phyloP scores from a whole-genome alignment of 2,113 vertebrate species.

The Melanocharis versteri region DNA sequence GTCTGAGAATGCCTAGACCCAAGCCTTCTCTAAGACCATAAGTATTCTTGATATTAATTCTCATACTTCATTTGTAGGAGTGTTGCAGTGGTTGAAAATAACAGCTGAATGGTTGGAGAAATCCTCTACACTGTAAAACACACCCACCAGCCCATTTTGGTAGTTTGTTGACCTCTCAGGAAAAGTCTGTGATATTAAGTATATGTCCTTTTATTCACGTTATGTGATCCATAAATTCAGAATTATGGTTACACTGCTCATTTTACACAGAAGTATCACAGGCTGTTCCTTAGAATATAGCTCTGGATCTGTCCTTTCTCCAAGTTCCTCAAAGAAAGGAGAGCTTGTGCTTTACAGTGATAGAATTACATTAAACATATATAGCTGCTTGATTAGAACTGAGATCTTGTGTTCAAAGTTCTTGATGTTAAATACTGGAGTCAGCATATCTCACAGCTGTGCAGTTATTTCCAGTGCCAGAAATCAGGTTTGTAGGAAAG shows the following conservation, averaged over 20 bases:
- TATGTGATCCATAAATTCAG: neutral
- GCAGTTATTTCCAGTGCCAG: slow-evolving; percentile 24
- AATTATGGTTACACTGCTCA: neutral
- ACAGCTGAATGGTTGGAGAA: neutral
- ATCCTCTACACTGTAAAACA: rapidly evolving
- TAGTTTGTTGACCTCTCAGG: neutral
- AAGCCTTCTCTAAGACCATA: neutral
- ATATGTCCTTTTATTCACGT: neutral
- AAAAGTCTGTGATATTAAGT: neutral
- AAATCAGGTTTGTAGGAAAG: slow-evolving; percentile 2
- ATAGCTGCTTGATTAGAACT: neutral
- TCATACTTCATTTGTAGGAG: neutral
- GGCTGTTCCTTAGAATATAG: neutral
- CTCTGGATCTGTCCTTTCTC: neutral
- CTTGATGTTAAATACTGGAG: neutral
- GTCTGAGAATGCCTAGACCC: neutral
- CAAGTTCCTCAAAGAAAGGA: neutral
- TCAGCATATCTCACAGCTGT: slow-evolving; percentile 12
- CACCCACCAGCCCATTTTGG: neutral
- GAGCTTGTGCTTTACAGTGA: neutral
- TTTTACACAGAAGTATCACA: neutral
- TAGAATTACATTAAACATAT: neutral
- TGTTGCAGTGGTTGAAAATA: neutral
- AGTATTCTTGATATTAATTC: neutral
- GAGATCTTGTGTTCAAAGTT: neutral